Evolutionary conservation across 2,797 vertebrate species (phyloP).

Genomic region (Hybognathus amarus): DNA sequence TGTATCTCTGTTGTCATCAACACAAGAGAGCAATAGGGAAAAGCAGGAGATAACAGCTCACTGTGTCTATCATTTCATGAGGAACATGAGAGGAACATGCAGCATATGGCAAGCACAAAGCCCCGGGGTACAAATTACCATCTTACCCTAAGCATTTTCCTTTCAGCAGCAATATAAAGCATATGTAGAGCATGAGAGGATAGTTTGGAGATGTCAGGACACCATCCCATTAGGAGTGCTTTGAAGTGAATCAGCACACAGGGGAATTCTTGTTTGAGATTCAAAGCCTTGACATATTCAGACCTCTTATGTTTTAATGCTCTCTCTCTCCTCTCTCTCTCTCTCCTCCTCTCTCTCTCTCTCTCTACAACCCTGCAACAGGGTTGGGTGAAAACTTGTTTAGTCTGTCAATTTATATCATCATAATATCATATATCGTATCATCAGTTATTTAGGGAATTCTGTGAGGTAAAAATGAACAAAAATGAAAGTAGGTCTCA

Average conservation of each 20-base stretch:
- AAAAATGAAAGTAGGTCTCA: background rate
- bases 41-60: background rate
- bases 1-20: slow-evolving; percentile 16
- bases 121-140: slow-evolving; percentile 46
- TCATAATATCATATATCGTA: too few relatives aligned
- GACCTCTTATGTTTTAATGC: slow-evolving; percentile 4
- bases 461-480: background rate
- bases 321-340: background rate
- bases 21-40: background rate
- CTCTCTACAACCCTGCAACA: too few relatives aligned
- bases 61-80: slow-evolving; percentile 8
- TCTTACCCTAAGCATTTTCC: slow-evolving; percentile 50
- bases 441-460: background rate
- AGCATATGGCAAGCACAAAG: slow-evolving; percentile 58
- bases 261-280: background rate
- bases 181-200: slow-evolving; percentile 58
- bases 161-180: slow-evolving; percentile 45
- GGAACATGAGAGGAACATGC: slow-evolving; percentile 49
- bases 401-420: too few relatives aligned
- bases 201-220: slow-evolving; percentile 41
- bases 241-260: slow-evolving; percentile 43
- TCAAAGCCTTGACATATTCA: slow-evolving; percentile 30
- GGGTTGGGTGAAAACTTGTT: too few relatives aligned
- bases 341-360: background rate
- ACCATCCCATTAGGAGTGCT: slow-evolving; percentile 41